A percentile compares a stretch with the other conserved stretches of the same genome.
phyloP scores from a whole-genome alignment of 2,888 invertebrate species.

The Drosophila setosimentum region DNA sequence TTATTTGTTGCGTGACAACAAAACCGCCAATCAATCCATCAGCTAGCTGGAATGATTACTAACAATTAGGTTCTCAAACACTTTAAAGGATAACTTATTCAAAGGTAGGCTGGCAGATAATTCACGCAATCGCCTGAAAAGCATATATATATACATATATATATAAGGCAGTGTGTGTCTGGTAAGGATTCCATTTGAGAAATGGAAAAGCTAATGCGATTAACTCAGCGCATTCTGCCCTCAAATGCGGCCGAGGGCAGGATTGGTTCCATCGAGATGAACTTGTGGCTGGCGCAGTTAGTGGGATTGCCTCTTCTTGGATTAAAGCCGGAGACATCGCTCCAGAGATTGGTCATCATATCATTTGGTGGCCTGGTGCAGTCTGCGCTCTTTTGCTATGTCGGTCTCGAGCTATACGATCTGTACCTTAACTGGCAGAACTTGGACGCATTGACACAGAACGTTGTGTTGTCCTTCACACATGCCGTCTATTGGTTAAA shows the following conservation, averaged over 20 bases:
- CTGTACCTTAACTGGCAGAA: slow-evolving; percentile 44
- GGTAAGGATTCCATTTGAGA: neutral
- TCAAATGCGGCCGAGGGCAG: slow-evolving; percentile 66
- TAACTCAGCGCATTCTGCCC: slow-evolving; percentile 41
- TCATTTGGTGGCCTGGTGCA: slow-evolving; percentile 39
- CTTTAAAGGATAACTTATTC: slow-evolving; percentile 29
- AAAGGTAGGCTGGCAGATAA: slow-evolving; percentile 18
- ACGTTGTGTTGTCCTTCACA: slow-evolving; percentile 55
- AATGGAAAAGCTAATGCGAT: slow-evolving; percentile 45
- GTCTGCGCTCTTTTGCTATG: slow-evolving; percentile 38
- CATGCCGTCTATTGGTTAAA: slow-evolving; percentile 54
- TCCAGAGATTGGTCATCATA: slow-evolving; percentile 24
- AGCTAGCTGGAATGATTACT: slow-evolving; percentile 1
- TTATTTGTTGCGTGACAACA: slow-evolving; percentile 1
- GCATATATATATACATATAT: slow-evolving; percentile 39
- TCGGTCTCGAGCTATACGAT: slow-evolving; percentile 54
- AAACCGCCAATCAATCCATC: slow-evolving; percentile 4
- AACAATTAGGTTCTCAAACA: slow-evolving; percentile 27
- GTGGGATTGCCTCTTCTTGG: slow-evolving; percentile 70
- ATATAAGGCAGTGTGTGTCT: slow-evolving; percentile 24
- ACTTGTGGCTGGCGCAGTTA: slow-evolving; percentile 69
- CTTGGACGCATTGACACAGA: slow-evolving; percentile 61
- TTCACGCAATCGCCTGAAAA: slow-evolving; percentile 23
- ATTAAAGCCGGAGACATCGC: slow-evolving; percentile 52
- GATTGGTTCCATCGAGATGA: slow-evolving; percentile 75